These are phyloP conservation scores for Lumbricus terrestris DNA, from an alignment of 2,888 invertebrate genomes.

Conservation along the genomic window DNA sequence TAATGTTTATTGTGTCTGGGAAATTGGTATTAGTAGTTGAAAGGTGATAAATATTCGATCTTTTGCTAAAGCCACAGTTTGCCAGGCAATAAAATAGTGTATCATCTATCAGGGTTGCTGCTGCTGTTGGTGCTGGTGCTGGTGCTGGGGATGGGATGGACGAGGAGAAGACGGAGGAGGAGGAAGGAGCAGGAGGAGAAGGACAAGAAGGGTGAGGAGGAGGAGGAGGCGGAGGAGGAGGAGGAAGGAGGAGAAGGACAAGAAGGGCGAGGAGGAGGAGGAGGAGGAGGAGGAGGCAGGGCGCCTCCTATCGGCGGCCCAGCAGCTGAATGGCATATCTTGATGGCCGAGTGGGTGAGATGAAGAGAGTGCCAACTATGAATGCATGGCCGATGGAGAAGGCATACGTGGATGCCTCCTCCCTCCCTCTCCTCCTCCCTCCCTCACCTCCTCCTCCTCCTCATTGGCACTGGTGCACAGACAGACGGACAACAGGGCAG, in stretches of 20 bases:
- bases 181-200: too few species aligned
- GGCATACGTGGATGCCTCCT: not conserved
- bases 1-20: constrained; percentile 15
- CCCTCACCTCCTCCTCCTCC: too few species aligned
- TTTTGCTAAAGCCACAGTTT: constrained; percentile 12
- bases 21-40: constrained; percentile 14
- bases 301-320: constrained; percentile 3
- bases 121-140: not conserved
- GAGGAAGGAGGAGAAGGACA: too few species aligned
- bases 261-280: too few species aligned
- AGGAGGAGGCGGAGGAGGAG: too few species aligned
- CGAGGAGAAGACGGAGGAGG: too few species aligned
- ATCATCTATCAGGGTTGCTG: constrained; percentile 9
- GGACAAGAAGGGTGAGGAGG: too few species aligned
- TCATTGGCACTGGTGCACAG: not conserved
- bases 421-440: too few species aligned
- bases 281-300: too few species aligned
- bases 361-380: constrained; percentile 3
- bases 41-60: constrained; percentile 15
- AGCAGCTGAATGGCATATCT: constrained; percentile 3
- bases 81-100: constrained; percentile 11
- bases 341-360: not conserved
- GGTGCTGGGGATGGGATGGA: not conserved
- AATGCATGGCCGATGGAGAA: constrained; percentile 3
- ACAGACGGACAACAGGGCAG: not conserved